Base-by-base conservation (phyloP, 2,888 invertebrate genomes). In the Caenorhabditis sulstoni region DNA sequence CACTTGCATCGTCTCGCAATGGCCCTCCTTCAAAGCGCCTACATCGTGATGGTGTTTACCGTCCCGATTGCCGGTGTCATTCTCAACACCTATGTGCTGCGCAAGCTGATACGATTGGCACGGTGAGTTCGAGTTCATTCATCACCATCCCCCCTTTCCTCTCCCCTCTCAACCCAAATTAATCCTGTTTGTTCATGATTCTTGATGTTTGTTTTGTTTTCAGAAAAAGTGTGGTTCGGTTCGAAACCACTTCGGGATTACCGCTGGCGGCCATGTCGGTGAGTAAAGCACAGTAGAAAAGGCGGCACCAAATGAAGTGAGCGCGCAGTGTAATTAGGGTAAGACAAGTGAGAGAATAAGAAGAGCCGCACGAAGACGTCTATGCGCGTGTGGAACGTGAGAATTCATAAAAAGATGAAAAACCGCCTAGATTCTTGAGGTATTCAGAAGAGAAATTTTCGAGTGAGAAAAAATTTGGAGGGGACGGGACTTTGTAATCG, bases 261-360 rank as follows among this genome's bases (percentile, higher is more conserved):
- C 88, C 89, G 4, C 71, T 89, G 22, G 87, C 85, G 9, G 87
- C 87, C 18, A 89, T 89, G 89, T 85, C 88, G 57, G 81, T 89
- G 22, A 76, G 81, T 62, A 29, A 29, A 29, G 7, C 29, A 29
- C 29, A 29, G 29, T 29, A 7, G 29, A 7, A 35, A 12, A 45
- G 37, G 52, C 50, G 64, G 35, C 58, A 58, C 50, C 41, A 53
- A 62, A 41, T 45, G 18, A 57, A 50, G 37, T 57, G 58, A 41
- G 12, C 37, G 41, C 41, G 41, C 52, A 55, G 59, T 57, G 49
- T 71, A 71, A 71, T 71, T 71, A 57, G 55, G 62, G 70, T 39
- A 18, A 50, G 53, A 53, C 16, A 35, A 53, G 35, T 49, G 20
- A 49, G 49, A 52, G 41, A 7, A 22, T 41, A 11, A 20, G 37